Evolutionary conservation across 1,140 invertebrate genomes (phyloP).

Genomic region (Amphibalanus amphitrite): DNA sequence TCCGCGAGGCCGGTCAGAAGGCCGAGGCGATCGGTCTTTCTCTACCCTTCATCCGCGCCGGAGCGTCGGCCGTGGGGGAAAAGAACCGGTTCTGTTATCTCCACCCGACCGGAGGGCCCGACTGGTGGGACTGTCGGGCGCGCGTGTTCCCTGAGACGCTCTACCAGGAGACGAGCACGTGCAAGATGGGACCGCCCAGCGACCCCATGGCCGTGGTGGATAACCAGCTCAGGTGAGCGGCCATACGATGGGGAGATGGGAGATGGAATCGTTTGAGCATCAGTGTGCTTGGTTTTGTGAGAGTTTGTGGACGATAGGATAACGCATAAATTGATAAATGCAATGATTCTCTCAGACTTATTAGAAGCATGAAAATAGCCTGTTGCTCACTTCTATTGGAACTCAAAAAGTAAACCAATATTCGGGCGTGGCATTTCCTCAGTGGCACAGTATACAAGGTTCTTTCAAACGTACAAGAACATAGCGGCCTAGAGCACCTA

Average conservation of each 20-base stretch:
- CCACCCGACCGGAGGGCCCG: background rate
- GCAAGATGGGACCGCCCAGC: conserved; percentile 26
- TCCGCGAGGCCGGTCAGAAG: conserved; percentile 24
- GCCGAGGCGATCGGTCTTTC: background rate
- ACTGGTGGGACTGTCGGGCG: conserved; percentile 36
- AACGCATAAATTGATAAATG: too few relatives aligned
- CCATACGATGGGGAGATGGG: background rate
- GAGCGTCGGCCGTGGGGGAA: background rate
- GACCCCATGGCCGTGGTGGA: conserved; percentile 28
- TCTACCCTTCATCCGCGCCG: background rate
- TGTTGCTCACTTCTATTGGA: too few relatives aligned
- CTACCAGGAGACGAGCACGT: conserved; percentile 23
- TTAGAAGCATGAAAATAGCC: too few relatives aligned
- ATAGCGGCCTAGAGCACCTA: too few relatives aligned
- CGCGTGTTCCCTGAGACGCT: conserved; percentile 19
- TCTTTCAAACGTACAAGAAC: too few relatives aligned
- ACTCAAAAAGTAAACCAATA: too few relatives aligned
- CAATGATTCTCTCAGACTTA: too few relatives aligned
- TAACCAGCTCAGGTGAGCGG: conserved; percentile 23
- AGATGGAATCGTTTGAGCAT: background rate
- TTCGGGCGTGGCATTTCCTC: too few relatives aligned
- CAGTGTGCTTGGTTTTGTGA: background rate
- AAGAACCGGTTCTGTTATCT: background rate
- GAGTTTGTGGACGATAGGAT: background rate
- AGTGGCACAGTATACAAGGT: too few relatives aligned